Conservation (phyloP, 2,797 vertebrate genomes). For the Avahi laniger region DNA sequence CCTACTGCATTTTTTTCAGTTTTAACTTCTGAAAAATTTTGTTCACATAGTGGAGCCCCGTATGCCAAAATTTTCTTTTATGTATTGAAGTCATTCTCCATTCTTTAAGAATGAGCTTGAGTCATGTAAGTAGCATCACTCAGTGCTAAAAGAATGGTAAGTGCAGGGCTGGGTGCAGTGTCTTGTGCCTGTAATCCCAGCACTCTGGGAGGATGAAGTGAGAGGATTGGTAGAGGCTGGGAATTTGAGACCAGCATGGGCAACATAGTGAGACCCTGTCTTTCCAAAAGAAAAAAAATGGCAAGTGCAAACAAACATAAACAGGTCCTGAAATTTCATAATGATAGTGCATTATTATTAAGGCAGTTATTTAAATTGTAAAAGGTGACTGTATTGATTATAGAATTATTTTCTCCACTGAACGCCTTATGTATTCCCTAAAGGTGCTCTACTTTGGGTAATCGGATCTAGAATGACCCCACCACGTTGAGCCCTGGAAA, state of each 20-base stretch:
- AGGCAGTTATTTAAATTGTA: neutral
- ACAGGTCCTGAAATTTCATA: neutral
- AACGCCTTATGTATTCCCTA: neutral
- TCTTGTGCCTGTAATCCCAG: too few species aligned
- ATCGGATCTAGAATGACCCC: neutral
- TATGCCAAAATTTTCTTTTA: neutral
- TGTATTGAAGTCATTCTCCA: too few species aligned
- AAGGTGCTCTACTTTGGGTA: neutral
- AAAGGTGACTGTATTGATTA: neutral
- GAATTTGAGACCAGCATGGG: too few species aligned
- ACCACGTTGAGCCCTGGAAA: neutral
- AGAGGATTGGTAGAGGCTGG: too few species aligned
- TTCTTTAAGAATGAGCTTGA: neutral
- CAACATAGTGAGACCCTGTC: too few species aligned
- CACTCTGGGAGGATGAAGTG: too few species aligned
- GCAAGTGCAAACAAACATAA: neutral
- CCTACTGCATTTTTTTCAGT: neutral
- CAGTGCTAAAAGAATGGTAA: neutral
- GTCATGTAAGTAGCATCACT: neutral
- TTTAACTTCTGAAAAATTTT: neutral
- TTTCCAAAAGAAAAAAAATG: neutral
- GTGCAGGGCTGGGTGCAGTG: neutral
- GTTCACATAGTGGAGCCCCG: neutral
- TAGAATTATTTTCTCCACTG: neutral
- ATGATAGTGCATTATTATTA: too few species aligned